Base-by-base conservation (phyloP, 2,888 invertebrate genomes). In the Clepsis dumicolana region DNA sequence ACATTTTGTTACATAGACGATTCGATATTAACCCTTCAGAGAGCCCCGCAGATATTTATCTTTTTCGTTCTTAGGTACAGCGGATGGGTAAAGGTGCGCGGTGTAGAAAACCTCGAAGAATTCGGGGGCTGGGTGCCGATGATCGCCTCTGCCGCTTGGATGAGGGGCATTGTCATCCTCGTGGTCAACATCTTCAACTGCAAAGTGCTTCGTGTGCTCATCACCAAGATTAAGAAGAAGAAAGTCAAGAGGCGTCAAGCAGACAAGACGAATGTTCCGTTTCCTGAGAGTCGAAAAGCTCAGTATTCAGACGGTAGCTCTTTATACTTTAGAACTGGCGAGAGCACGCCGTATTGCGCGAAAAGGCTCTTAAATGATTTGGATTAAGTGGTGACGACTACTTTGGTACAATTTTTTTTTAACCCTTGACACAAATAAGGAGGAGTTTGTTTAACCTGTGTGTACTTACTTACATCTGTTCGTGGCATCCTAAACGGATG, bases 101-200 rank as follows among this genome's bases (percentile, higher is more conserved):
- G 84, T 12, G 69, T 91, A 0, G 4, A 75, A 0, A 75, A 76
- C 18, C 77, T 81, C 27, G 79, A 87, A 0, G 81, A 83, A 1
- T 93, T 91, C 41, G 91, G 83, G 0, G 91, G 90, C 0, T 92
- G 91, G 89, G 69, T 91, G 0, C 89, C 91, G 0, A 82, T 93
- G 4, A 48, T 72, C 0, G 91, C 89, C 0, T 79, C 85, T 0
- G 64, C 70, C 0, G 81, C 82, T 35, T 93, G 92, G 92, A 61
- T 90, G 74, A 79, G 88, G 71, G 89, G 90, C 0, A 4, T 85
- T 0, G 2, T 90, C 1, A 60, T 89, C 5, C 67, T 88, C 4
- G 71, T 63, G 0, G 8, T 88, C 4, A 92, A 92, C 71, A 64
- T 91, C 1, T 88, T 86, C 71, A 78, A 79, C 61, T 83, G 83